Evolutionary conservation across 2,113 vertebrate species (phyloP), one percentile per base, ranked within the genome.

Genomic region (Seriola dumerili): DNA sequence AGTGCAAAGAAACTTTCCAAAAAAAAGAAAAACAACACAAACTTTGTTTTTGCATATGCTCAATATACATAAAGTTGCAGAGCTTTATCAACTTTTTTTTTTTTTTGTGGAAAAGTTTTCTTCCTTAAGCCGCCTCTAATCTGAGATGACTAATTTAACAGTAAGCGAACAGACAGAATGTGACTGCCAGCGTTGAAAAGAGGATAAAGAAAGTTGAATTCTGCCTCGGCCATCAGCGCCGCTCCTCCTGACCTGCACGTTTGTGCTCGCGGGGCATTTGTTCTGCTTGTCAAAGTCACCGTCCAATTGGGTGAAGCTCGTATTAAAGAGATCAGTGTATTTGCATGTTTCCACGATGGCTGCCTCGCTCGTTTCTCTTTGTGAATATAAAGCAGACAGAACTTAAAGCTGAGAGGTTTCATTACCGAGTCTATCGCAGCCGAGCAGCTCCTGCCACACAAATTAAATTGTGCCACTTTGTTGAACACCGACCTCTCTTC

Each of bases 381-480:
- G 85, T 84, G 87, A 90, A 91, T 91, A 74, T 88, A 79, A 90
- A 92, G 86, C 29, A 88, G 88, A 81, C 78, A 70, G 65, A 83
- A 80, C 74, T 86, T 84, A 85, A 80, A 89, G 84, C 84, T 59
- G 78, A 85, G 82, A 84, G 89, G 73, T 88, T 92, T 91, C 86
- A 89, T 91, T 88, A 91, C 79, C 0, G 65, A 81, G 84, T 62
- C 85, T 76, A 81, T 89, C 81, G 62, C 81, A 10, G 84, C 68
- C 44, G 48, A 7, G 80, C 78, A 70, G 57, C 34, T 85, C 64
- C 87, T 61, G 59, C 54, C 61, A 36, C 85, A 62, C 78, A 91
- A 91, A 92, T 91, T 90, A 92, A 92, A 94, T 48, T 71, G 88
- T 90, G 91, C 88, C 90, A 87, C 90, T 92, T 90, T 87, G 87